A percentile compares a stretch with the other conserved stretches of the same genome.
Conservation (phyloP, 1,140 invertebrate genomes). For the Calycopis cecrops region DNA sequence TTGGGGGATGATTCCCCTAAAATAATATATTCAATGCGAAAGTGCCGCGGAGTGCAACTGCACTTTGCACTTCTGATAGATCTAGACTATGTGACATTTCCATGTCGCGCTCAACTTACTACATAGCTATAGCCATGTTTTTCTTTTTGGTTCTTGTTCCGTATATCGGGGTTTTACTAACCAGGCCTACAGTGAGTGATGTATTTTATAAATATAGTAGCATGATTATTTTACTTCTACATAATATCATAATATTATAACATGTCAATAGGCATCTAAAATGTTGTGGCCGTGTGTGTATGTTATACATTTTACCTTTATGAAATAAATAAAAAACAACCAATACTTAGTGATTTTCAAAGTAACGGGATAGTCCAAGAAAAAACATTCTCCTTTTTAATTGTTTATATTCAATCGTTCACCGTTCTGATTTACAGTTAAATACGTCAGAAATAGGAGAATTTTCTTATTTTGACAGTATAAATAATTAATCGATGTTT, state of each 20-base stretch:
- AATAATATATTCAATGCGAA: conserved; percentile 14
- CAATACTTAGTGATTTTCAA: no score
- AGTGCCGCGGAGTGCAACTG: conserved; percentile 32
- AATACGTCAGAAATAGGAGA: not conserved
- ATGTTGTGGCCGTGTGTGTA: no score
- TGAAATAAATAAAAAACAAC: no score
- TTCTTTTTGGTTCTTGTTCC: conserved; percentile 42
- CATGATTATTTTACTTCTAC: conserved; percentile 9
- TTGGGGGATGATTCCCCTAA: conserved; percentile 21
- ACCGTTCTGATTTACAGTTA: no score
- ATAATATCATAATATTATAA: not conserved
- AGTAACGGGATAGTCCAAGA: no score
- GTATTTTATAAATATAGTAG: conserved; percentile 9
- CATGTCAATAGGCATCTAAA: no score
- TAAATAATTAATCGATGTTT: conserved; percentile 34
- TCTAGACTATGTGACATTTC: conserved; percentile 31
- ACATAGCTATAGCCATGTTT: conserved; percentile 45
- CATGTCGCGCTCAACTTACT: conserved; percentile 38
- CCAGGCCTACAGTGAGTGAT: conserved; percentile 42
- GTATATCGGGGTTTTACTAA: conserved; percentile 36
- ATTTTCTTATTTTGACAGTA: conserved; percentile 29
- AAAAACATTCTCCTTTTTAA: no score
- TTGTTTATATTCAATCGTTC: no score
- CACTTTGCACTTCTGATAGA: conserved; percentile 30
- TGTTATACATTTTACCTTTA: no score